Evolutionary conservation across 2,113 vertebrate genomes (phyloP).

Genomic region (Noturus placidus): DNA sequence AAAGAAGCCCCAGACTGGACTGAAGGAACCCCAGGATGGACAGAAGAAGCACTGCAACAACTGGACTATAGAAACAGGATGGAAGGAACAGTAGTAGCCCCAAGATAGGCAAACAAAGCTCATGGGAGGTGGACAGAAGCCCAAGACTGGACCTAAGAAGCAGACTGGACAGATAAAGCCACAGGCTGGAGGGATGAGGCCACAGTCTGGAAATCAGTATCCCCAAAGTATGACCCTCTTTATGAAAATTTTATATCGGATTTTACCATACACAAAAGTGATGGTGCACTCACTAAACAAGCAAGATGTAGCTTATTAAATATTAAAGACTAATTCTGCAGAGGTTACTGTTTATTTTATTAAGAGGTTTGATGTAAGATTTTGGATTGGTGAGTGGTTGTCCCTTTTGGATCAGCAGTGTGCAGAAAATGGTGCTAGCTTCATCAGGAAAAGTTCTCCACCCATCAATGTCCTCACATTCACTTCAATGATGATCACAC

Average conservation of each 20-base stretch:
- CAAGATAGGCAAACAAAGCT: too few species aligned
- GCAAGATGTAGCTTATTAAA: background rate
- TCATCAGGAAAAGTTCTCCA: background rate
- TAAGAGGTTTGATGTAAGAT: background rate
- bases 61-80: background rate
- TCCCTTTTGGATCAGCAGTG: background rate
- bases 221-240: background rate
- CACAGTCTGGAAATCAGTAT: background rate
- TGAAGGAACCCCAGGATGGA: background rate
- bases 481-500: background rate
- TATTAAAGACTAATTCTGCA: background rate
- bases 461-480: slow-evolving; percentile 47
- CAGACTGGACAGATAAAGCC: too few species aligned
- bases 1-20: background rate
- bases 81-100: background rate
- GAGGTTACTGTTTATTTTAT: background rate
- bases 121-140: too few species aligned
- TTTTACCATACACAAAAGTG: background rate
- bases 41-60: too few species aligned
- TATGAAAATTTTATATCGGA: background rate
- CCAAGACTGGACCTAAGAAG: too few species aligned
- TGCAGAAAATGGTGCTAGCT: background rate
- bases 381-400: background rate
- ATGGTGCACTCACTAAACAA: background rate
- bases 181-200: too few species aligned